Conservation (phyloP, 1,140 invertebrate genomes). For the Hyposmocoma kahamanoa region DNA sequence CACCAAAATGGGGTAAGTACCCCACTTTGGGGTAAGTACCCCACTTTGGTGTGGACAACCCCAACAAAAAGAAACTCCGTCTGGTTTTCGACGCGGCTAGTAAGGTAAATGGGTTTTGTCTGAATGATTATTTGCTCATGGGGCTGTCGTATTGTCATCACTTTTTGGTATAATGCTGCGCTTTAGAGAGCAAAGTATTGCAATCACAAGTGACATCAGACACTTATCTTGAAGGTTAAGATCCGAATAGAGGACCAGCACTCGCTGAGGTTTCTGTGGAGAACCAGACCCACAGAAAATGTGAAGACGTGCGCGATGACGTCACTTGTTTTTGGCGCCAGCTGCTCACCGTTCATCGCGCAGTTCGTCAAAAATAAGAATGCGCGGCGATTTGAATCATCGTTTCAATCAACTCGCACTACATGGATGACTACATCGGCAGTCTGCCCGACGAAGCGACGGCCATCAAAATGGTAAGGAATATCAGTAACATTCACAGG, state of each 20-base stretch:
- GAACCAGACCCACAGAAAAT: background rate
- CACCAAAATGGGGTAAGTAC: too few relatives aligned
- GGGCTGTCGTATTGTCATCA: too few relatives aligned
- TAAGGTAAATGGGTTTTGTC: background rate
- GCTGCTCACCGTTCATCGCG: conserved; percentile 18
- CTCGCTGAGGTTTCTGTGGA: background rate
- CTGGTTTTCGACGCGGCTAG: background rate
- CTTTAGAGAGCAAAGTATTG: background rate
- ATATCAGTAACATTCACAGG: conserved; percentile 22
- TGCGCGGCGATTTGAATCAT: too few relatives aligned
- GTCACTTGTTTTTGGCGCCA: conserved; percentile 21
- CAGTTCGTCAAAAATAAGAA: conserved; percentile 25
- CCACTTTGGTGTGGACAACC: background rate
- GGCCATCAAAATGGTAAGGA: conserved; percentile 14
- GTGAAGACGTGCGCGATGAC: conserved; percentile 15
- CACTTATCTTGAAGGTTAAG: background rate
- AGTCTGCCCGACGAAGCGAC: conserved; percentile 18
- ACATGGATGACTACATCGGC: conserved; percentile 41
- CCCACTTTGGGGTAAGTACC: too few relatives aligned
- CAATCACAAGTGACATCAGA: background rate
- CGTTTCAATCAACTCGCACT: conserved; percentile 23
- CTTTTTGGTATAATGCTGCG: background rate
- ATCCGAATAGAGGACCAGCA: background rate
- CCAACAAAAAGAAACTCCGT: background rate
- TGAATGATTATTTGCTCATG: background rate